phyloP scores from a whole-genome alignment of 2,888 invertebrate genomes.

The Parapristionchus giblindavisi region DNA sequence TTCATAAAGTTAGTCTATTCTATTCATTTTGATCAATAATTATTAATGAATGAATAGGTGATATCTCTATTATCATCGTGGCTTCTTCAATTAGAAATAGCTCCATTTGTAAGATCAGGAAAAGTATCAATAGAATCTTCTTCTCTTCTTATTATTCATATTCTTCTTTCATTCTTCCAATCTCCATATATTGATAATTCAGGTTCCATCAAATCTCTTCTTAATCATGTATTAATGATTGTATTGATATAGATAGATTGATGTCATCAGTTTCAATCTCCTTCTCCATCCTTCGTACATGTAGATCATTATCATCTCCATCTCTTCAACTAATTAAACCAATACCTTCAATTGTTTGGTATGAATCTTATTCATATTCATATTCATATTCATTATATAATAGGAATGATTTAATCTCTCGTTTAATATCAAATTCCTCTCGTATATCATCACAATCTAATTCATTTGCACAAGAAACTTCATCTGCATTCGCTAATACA shows the following conservation, averaged over 20 bases:
- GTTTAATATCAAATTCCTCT: constrained; percentile 51
- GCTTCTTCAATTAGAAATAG: constrained; percentile 66
- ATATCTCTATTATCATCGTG: constrained; percentile 55
- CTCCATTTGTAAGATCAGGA: constrained; percentile 62
- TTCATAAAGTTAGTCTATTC: constrained; percentile 59
- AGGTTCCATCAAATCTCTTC: too few species aligned
- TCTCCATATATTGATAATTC: constrained; percentile 62
- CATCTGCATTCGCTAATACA: constrained; percentile 61
- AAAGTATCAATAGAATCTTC: constrained; percentile 58
- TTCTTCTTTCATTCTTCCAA: constrained; percentile 64
- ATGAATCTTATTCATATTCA: constrained; percentile 10
- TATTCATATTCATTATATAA: background rate
- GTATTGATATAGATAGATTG: background rate
- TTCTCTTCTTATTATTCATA: constrained; percentile 61
- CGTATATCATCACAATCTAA: constrained; percentile 57
- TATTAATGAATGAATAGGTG: constrained; percentile 37
- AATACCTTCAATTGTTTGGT: constrained; percentile 59
- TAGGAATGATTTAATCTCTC: constrained; percentile 57
- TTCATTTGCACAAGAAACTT: constrained; percentile 57
- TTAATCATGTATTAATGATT: background rate
- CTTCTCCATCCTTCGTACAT: constrained; percentile 61
- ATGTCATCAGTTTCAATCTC: constrained; percentile 62
- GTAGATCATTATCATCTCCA: constrained; percentile 62
- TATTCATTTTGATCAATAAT: too few species aligned
- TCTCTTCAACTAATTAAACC: constrained; percentile 55